Evolutionary conservation across 2,888 invertebrate genomes (phyloP).

Genomic region (Diaprepes abbreviatus): DNA sequence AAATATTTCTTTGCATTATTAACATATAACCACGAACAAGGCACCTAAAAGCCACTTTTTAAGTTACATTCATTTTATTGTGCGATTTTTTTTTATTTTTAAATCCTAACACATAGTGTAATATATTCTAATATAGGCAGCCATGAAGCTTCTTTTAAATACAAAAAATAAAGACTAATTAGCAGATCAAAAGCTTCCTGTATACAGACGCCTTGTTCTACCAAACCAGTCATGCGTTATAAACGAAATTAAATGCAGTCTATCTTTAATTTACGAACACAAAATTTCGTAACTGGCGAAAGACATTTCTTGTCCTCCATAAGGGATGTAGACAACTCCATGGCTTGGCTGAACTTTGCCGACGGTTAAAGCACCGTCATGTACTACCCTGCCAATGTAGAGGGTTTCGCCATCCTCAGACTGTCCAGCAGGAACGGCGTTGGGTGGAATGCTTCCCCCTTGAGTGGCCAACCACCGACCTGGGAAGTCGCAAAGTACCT

Average conservation of each 20-base stretch:
- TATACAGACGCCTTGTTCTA: neutral
- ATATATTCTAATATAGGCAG: conserved; percentile 19
- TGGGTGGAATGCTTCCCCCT: conserved; percentile 77
- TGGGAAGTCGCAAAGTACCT: conserved; percentile 63
- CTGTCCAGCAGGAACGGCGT: conserved; percentile 79
- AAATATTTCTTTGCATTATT: conserved; percentile 4
- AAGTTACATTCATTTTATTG: too few species aligned
- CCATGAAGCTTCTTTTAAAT: conserved; percentile 20
- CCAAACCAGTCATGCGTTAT: neutral
- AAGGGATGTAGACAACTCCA: conserved; percentile 87
- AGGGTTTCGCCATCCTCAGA: conserved; percentile 84
- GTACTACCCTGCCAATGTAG: conserved; percentile 82
- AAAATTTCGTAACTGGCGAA: conserved; percentile 88
- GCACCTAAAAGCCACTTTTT: conserved; percentile 29
- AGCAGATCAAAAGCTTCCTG: conserved; percentile 2
- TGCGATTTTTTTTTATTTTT: neutral
- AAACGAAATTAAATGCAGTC: neutral
- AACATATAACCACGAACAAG: conserved; percentile 10
- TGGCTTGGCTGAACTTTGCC: conserved; percentile 87
- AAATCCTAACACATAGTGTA: conserved; percentile 12
- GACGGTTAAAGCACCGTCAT: conserved; percentile 82
- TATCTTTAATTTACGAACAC: conserved; percentile 38
- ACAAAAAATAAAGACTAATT: neutral
- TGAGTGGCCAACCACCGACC: conserved; percentile 64
- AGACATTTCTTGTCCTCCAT: conserved; percentile 82